Conservation (phyloP, 2,888 invertebrate genomes). For the Apocheima hispidaria region DNA sequence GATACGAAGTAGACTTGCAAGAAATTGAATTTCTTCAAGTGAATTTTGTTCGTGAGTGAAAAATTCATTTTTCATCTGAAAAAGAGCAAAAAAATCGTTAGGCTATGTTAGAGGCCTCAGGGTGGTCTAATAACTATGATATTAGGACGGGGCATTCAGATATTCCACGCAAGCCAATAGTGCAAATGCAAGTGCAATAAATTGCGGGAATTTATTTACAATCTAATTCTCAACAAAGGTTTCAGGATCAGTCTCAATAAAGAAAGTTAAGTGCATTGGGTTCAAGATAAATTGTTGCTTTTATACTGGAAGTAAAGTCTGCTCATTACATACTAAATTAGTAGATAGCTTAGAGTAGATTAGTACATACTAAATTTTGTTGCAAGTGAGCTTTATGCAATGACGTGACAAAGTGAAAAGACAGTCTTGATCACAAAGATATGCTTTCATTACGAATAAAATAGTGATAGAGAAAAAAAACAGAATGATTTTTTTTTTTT, state of each 20-base stretch:
- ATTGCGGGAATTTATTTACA: neutral
- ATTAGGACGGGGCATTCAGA: too few relatives aligned
- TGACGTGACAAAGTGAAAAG: neutral
- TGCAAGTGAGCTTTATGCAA: neutral
- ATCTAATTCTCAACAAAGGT: neutral
- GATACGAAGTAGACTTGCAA: conserved; percentile 3
- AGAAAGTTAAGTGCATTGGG: conserved; percentile 11
- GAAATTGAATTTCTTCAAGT: neutral
- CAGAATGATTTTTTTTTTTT: too few relatives aligned
- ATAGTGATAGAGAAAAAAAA: too few relatives aligned
- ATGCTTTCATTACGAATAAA: neutral
- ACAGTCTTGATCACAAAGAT: neutral
- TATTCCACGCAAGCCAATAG: too few relatives aligned
- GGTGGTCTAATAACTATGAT: neutral
- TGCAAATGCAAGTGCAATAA: neutral
- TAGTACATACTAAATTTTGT: conserved; percentile 17
- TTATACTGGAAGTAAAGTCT: conserved; percentile 21
- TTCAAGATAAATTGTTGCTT: conserved; percentile 25
- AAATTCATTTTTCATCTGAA: too few relatives aligned
- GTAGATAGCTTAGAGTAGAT: too few relatives aligned
- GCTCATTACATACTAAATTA: too few relatives aligned
- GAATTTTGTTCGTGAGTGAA: neutral
- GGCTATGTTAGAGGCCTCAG: neutral
- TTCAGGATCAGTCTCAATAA: too few relatives aligned
- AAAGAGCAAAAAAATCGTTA: too few relatives aligned